These are phyloP conservation scores for Pomacea canaliculata DNA, from an alignment of 2,888 invertebrate genomes.

Conservation along the genomic window DNA sequence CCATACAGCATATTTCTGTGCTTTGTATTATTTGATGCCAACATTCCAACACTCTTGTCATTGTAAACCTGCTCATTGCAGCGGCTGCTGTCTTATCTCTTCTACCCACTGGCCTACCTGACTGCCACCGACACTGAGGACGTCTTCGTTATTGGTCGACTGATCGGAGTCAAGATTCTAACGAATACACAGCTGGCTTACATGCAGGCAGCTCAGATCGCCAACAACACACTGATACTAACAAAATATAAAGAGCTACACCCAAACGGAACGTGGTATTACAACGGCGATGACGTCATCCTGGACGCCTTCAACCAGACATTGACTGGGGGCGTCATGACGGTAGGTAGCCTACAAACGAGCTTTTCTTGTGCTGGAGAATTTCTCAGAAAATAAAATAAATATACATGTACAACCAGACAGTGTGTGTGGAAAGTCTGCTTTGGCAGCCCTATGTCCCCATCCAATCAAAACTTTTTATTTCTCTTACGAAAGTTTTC, in stretches of 20 bases:
- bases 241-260: not conserved
- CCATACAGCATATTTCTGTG: too few species aligned
- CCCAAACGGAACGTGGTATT: not conserved
- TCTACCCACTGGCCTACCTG: conserved; percentile 8
- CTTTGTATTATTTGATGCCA: too few species aligned
- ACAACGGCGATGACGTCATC: not conserved
- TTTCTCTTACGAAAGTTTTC: too few species aligned
- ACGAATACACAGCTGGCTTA: not conserved
- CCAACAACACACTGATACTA: not conserved
- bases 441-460: too few species aligned
- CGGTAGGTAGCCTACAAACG: not conserved
- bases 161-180: not conserved
- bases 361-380: too few species aligned
- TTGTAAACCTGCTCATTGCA: not conserved
- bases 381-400: too few species aligned
- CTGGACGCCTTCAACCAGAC: not conserved
- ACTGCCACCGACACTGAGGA: not conserved
- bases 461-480: too few species aligned
- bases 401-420: too few species aligned
- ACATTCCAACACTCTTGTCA: too few species aligned
- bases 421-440: too few species aligned
- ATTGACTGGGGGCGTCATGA: not conserved
- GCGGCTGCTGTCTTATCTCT: conserved; percentile 6
- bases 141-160: not conserved
- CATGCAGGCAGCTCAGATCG: not conserved